Evolutionary conservation across 2,113 vertebrate species (phyloP).

Genomic region (Athene noctua): DNA sequence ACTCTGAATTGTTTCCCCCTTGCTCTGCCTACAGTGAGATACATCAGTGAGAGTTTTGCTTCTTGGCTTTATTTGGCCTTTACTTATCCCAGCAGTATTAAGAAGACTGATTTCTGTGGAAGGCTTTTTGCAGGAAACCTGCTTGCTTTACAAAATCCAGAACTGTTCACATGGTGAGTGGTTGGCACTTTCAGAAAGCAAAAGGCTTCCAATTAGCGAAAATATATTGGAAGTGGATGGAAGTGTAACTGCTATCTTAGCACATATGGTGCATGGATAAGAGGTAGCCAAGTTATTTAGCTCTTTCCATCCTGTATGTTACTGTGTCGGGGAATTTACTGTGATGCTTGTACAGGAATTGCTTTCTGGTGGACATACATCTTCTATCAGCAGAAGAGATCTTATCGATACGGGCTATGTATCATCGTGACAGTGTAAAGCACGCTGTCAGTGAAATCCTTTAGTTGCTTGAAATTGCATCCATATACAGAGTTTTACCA

Average conservation of each 20-base stretch:
- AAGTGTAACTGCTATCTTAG: rapidly evolving
- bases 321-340: rapidly evolving
- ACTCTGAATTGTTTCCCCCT: background rate
- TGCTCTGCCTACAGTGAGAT: background rate
- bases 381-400: background rate
- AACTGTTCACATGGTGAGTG: rapidly evolving
- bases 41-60: background rate
- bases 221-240: background rate
- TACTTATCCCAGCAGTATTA: background rate
- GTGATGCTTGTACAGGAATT: background rate
- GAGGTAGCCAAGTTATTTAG: background rate
- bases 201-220: background rate
- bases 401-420: rapidly evolving
- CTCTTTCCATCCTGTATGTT: rapidly evolving
- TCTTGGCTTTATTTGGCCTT: background rate
- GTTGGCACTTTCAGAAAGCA: background rate
- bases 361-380: background rate
- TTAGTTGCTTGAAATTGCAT: background rate
- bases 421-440: background rate
- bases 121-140: background rate
- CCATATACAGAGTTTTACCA: background rate
- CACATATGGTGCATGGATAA: rapidly evolving
- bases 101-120: background rate
- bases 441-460: rapidly evolving
- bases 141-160: background rate